Evolutionary conservation across 1,140 invertebrate genomes (phyloP).

Genomic region (Myzus persicae): DNA sequence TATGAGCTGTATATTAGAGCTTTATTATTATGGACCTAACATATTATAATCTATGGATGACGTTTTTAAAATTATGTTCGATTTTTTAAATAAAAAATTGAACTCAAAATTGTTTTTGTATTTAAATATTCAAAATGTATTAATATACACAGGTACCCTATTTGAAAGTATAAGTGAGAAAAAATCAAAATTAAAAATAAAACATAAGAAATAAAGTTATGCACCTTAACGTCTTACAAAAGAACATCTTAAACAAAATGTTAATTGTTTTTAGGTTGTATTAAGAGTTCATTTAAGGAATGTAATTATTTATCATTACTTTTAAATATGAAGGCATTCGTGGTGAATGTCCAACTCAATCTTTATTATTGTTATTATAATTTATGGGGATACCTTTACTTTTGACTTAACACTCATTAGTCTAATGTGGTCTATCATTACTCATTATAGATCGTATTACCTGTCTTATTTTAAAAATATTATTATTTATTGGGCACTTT

Average conservation of each 20-base stretch:
- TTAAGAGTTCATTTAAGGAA: neutral
- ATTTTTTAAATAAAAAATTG: neutral
- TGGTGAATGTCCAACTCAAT: neutral
- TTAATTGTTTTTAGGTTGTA: neutral
- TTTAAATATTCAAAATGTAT: neutral
- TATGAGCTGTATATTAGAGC: neutral
- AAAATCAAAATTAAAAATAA: too few relatives aligned
- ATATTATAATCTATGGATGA: neutral
- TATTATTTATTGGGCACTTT: neutral
- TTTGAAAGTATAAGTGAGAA: too few relatives aligned
- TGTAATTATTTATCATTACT: neutral
- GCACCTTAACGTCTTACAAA: neutral
- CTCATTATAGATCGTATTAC: neutral
- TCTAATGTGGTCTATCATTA: neutral
- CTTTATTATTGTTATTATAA: neutral
- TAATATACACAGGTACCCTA: neutral
- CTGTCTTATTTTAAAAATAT: constrained; percentile 6
- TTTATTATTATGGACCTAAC: too few relatives aligned
- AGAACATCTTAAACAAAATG: neutral
- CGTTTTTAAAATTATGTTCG: neutral
- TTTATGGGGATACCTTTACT: neutral
- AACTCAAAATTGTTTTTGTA: neutral
- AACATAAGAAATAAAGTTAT: too few relatives aligned
- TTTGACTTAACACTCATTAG: neutral
- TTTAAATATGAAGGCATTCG: neutral